phyloP scores from a whole-genome alignment of 2,113 vertebrate genomes.

The Urocolius indicus region DNA sequence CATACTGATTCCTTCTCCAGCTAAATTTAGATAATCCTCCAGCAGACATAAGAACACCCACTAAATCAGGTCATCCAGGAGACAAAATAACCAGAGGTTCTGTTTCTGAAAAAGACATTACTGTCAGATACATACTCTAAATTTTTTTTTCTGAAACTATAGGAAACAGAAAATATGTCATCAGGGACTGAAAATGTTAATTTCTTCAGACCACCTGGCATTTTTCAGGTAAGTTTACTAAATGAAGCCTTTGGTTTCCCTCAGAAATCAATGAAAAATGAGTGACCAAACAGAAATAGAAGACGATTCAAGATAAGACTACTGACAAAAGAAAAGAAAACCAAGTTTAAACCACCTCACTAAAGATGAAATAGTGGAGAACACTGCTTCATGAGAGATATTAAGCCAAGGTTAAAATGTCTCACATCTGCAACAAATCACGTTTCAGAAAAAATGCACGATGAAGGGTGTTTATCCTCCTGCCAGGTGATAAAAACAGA shows the following conservation, averaged over 20 bases:
- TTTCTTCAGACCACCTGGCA: not conserved
- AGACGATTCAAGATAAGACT: not conserved
- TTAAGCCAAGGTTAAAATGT: not conserved
- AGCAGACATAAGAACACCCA: not conserved
- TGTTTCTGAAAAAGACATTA: not conserved
- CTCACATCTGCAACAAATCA: not conserved
- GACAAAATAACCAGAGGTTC: not conserved
- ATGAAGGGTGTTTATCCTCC: not conserved
- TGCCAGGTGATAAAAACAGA: not conserved
- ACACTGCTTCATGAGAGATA: not conserved
- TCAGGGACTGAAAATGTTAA: not conserved
- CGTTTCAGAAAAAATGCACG: not conserved
- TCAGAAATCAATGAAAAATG: constrained; percentile 18
- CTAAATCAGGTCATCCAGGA: not conserved
- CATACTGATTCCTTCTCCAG: not conserved
- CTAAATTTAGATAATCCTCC: not conserved
- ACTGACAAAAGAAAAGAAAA: not conserved
- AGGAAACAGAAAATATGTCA: not conserved
- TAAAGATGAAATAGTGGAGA: not conserved
- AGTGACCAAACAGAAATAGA: not conserved
- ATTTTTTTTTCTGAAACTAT: not conserved
- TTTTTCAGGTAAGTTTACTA: not conserved
- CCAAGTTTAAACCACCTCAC: not conserved
- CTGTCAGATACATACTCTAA: not conserved
- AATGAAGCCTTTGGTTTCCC: not conserved